Base-by-base conservation (phyloP, 2,797 vertebrate species). In the Helarctos malayanus region DNA sequence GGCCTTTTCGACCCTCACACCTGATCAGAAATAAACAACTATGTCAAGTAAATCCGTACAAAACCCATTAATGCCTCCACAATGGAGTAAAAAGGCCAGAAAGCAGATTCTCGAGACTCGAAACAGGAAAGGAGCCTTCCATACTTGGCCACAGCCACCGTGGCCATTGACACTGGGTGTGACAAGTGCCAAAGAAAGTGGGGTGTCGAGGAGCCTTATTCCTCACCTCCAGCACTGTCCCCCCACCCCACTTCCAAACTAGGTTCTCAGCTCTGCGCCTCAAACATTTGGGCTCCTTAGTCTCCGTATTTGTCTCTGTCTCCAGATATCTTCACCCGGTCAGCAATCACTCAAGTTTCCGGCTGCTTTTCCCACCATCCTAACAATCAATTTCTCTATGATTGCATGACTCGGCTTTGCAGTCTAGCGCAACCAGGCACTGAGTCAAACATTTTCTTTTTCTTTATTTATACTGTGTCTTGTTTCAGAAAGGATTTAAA, bases 381-480 rank as follows among this genome's bases (percentile, higher is more conserved):
- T 94, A 96, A 97, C 89, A 97, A 98, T 97, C 97, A 97, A 96
- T 97, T 96, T 97, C 76, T 91, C 75, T 96, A 84, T 65, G 94
- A 97, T 97, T 95, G 83, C 89, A 41, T 89, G 84, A 84, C 93
- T 97, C 5, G 5, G 89, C 89, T 95, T 89, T 97, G 84, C 94
- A 93, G 93, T 95, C 96, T 94, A 97, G 95, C 56, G 14, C 89
- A 97, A 83, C 93, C 89, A 96, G 95, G 92, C 97, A 94, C 86
- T 76, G 93, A 98, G 97, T 98, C 95, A 97, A 98, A 98, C 93
- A 52, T 97, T 97, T 97, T 97, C 86, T 95, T 96, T 97, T 87
- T 96, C 97, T 98, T 97, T 98, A 97, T 97, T 97, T 98, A 97
- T 96, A 94, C 95, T 89, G 69, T 96, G 93, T 89, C 97, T 97